A percentile compares a stretch with the other conserved stretches of the same genome.
phyloP scores from a whole-genome alignment of 2,113 vertebrate species.

The Coptodon bakossiorum region DNA sequence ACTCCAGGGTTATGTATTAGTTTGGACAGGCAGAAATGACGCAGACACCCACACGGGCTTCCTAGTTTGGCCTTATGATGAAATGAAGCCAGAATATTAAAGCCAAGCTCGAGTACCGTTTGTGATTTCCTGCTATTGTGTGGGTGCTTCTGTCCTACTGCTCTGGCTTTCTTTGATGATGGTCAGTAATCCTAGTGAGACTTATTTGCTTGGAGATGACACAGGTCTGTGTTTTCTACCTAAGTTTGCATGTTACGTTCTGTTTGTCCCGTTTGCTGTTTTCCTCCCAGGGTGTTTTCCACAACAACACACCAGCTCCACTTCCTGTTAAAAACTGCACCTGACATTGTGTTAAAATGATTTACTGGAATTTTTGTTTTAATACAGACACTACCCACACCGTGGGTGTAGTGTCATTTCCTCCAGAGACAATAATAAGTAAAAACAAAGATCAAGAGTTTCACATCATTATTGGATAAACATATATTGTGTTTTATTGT shows the following conservation, averaged over 20 bases:
- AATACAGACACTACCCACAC: background rate
- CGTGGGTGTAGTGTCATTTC: background rate
- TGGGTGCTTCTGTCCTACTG: background rate
- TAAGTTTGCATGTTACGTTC: background rate
- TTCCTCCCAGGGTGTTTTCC: background rate
- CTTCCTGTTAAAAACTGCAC: background rate
- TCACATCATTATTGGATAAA: background rate
- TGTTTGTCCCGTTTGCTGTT: background rate
- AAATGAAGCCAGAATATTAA: background rate
- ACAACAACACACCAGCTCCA: background rate
- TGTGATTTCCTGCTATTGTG: background rate
- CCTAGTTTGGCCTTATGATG: background rate
- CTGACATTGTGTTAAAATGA: background rate
- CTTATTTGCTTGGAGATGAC: background rate
- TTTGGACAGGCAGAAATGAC: background rate
- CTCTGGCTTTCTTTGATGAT: background rate
- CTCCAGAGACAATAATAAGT: background rate
- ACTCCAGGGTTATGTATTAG: background rate
- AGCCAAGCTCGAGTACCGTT: fast-evolving
- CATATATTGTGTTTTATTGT: background rate
- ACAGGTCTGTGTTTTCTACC: background rate
- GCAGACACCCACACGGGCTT: background rate
- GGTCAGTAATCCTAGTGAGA: background rate
- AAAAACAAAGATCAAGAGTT: background rate
- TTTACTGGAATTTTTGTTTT: background rate